These are phyloP conservation scores for Pristionchus mayeri DNA, from an alignment of 2,888 invertebrate species.

Conservation along the genomic window DNA sequence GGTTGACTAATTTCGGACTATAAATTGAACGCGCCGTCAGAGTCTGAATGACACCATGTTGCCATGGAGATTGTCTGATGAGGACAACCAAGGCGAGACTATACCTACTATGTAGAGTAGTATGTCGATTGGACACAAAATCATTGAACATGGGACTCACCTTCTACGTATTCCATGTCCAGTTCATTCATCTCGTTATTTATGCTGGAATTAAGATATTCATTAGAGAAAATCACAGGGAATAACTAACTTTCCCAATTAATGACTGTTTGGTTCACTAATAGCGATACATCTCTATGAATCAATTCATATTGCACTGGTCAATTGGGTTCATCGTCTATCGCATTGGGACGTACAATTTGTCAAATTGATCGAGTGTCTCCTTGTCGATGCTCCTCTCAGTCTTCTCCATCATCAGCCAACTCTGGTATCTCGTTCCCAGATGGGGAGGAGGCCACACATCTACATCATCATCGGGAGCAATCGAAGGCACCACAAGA, in stretches of 20 bases:
- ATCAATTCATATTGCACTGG: not conserved
- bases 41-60: not conserved
- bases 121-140: no score
- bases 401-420: not conserved
- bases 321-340: not conserved
- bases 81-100: no score
- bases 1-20: not conserved
- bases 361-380: not conserved
- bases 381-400: not conserved
- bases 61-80: not conserved
- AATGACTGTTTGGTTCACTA: no score
- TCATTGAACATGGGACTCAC: no score
- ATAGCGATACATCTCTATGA: not conserved
- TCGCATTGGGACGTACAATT: slow-evolving; percentile 1
- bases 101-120: no score
- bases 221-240: no score
- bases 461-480: not conserved
- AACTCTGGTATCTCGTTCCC: slow-evolving; percentile 12
- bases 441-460: slow-evolving; percentile 28
- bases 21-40: not conserved
- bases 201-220: not conserved
- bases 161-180: not conserved
- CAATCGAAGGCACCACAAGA: not conserved
- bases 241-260: no score
- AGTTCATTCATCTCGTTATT: not conserved